Conservation (phyloP, 2,113 vertebrate genomes). For the Pedionomus torquatus region DNA sequence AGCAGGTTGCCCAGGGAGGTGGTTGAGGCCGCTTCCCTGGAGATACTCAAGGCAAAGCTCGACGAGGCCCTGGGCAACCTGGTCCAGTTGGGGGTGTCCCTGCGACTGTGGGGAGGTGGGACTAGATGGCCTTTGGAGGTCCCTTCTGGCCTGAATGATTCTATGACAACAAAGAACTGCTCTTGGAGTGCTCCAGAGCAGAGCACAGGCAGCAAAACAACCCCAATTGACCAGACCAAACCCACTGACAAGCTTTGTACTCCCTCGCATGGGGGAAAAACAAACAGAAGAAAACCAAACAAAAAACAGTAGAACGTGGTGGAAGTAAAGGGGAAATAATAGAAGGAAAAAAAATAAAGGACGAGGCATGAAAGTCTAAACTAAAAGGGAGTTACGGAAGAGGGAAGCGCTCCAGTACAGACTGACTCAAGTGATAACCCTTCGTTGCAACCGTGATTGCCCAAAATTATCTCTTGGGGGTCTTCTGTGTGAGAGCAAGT, state of each 20-base stretch:
- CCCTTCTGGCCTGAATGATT: no score
- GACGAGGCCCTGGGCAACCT: no score
- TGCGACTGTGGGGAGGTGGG: no score
- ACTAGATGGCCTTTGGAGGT: no score
- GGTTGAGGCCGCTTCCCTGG: no score
- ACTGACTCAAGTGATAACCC: neutral
- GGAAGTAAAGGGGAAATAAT: neutral
- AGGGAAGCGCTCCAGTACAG: neutral
- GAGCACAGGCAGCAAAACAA: neutral
- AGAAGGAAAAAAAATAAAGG: neutral
- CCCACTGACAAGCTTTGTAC: neutral
- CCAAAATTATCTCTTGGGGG: neutral
- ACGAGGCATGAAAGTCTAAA: neutral
- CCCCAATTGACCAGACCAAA: neutral
- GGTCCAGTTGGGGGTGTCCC: no score
- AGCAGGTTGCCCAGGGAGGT: no score
- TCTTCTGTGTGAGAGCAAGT: neutral
- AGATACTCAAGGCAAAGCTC: no score
- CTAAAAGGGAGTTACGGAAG: neutral
- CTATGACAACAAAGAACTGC: neutral
- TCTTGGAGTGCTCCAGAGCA: neutral
- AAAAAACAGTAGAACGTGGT: neutral
- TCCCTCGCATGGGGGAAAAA: neutral
- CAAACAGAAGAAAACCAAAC: no score
- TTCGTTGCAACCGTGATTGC: neutral